These are phyloP conservation scores for Boulengeromyrus knoepffleri DNA, from an alignment of 2,113 vertebrate species.

Conservation along the genomic window DNA sequence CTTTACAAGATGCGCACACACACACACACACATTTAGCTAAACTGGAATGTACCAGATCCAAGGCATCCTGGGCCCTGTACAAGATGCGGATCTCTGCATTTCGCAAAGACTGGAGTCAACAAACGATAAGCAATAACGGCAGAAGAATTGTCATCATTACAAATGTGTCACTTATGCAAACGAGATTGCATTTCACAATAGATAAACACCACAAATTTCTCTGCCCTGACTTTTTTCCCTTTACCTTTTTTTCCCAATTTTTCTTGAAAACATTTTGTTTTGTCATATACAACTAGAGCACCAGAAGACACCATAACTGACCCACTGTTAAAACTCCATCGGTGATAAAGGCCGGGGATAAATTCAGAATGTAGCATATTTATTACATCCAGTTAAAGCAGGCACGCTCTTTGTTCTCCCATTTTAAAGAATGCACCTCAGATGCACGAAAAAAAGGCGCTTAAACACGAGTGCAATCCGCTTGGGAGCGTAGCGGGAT, in stretches of 20 bases:
- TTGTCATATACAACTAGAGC: not conserved
- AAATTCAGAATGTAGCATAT: not conserved
- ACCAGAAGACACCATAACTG: not conserved
- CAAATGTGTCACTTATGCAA: conserved; percentile 40
- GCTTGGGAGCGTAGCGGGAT: conserved; percentile 28
- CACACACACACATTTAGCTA: conserved; percentile 31
- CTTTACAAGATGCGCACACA: conserved; percentile 58
- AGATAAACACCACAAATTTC: conserved; percentile 24
- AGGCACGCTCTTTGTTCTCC: conserved; percentile 29
- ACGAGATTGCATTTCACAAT: conserved; percentile 34
- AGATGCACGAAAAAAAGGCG: conserved; percentile 22
- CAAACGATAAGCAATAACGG: conserved; percentile 4
- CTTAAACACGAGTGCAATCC: conserved; percentile 23
- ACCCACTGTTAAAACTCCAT: not conserved
- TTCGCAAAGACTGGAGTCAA: conserved; percentile 23
- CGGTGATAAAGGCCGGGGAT: not conserved
- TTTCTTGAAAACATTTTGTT: not conserved
- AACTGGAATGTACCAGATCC: conserved; percentile 46
- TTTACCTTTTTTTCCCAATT: not conserved
- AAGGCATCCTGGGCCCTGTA: conserved; percentile 34
- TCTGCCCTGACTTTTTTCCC: not conserved
- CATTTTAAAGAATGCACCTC: conserved; percentile 23
- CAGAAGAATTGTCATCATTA: conserved; percentile 22
- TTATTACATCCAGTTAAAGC: conserved; percentile 7
- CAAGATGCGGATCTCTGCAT: conserved; percentile 23